These are phyloP conservation scores for Styela clava DNA, from an alignment of 23 tunicate species.

Conservation along the genomic window DNA sequence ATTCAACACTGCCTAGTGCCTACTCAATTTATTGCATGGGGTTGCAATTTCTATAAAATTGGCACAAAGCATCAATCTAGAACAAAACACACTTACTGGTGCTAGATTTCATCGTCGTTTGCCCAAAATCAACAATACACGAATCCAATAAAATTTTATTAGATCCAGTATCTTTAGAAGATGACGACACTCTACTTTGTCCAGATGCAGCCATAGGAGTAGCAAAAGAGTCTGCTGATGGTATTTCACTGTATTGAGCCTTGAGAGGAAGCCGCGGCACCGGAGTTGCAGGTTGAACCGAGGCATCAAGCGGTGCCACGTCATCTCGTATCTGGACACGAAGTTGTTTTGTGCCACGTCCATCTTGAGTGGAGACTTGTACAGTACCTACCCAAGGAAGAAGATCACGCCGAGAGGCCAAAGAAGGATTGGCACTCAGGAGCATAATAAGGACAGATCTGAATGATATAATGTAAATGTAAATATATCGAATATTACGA, in stretches of 20 bases:
- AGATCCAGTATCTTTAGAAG: neutral
- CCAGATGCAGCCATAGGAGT: conserved; percentile 28
- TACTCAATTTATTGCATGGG: conserved; percentile 1
- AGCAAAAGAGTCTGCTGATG: conserved; percentile 11
- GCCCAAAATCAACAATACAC: conserved; percentile 14
- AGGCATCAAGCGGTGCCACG: conserved; percentile 6
- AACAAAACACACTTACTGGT: conserved; percentile 5
- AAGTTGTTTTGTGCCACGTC: conserved; percentile 36
- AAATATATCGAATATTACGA: neutral
- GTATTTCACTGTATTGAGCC: conserved; percentile 18
- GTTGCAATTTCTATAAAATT: neutral
- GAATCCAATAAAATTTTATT: conserved; percentile 13
- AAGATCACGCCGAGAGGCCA: conserved; percentile 36
- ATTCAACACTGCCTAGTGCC: conserved; percentile 27
- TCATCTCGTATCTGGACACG: conserved; percentile 57
- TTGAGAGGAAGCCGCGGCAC: conserved; percentile 5
- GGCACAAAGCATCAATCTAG: too few relatives aligned
- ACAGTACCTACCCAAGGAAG: conserved; percentile 86
- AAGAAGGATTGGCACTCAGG: conserved; percentile 68
- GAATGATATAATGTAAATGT: neutral
- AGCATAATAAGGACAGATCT: conserved; percentile 64
- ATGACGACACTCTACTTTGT: neutral
- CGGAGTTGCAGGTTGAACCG: conserved; percentile 13
- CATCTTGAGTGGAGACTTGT: conserved; percentile 42
- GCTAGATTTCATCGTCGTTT: conserved; percentile 13